These are phyloP conservation scores for Microcaecilia unicolor DNA, from an alignment of 2,797 vertebrate species.

Conservation along the genomic window DNA sequence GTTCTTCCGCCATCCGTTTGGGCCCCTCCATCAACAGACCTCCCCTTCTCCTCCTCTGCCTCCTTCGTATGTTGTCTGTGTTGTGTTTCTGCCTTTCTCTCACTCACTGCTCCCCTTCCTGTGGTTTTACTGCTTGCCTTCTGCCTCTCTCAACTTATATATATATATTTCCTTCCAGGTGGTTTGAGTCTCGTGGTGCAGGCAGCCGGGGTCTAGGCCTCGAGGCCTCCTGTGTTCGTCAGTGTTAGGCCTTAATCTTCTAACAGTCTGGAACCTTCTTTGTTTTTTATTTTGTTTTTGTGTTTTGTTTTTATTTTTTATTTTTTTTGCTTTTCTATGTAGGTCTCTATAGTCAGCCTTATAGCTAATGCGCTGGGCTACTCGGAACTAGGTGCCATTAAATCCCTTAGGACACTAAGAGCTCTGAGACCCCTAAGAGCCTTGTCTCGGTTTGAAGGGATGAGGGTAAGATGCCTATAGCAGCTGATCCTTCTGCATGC, in stretches of 20 bases:
- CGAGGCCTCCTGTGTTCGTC: constrained; percentile 40
- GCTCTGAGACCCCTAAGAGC: constrained; percentile 99
- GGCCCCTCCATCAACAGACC: constrained; percentile 72
- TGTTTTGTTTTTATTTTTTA: constrained; percentile 47
- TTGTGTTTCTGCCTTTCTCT: constrained; percentile 70
- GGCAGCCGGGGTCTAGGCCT: constrained; percentile 65
- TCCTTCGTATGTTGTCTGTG: constrained; percentile 60
- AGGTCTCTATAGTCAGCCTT: constrained; percentile 99
- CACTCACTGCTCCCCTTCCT: constrained; percentile 43
- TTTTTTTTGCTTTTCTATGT: constrained; percentile 74
- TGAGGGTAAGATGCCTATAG: constrained; percentile 97
- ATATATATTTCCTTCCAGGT: constrained; percentile 98
- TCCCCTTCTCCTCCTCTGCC: constrained; percentile 40
- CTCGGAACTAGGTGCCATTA: constrained; percentile 99
- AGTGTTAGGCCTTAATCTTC: constrained; percentile 80
- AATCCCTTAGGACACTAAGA: constrained; percentile 99
- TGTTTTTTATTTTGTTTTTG: constrained; percentile 63
- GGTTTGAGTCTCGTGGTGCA: constrained; percentile 79
- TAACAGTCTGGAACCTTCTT: constrained; percentile 96
- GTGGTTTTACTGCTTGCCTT: constrained; percentile 60
- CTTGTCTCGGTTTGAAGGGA: constrained; percentile 99
- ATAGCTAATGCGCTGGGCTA: constrained; percentile 99
- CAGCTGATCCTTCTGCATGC: constrained; percentile 95
- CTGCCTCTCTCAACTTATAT: constrained; percentile 83
- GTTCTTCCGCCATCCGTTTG: constrained; percentile 82